Conservation (phyloP, 2,113 vertebrate genomes). For the Lichenostomus cassidix region DNA sequence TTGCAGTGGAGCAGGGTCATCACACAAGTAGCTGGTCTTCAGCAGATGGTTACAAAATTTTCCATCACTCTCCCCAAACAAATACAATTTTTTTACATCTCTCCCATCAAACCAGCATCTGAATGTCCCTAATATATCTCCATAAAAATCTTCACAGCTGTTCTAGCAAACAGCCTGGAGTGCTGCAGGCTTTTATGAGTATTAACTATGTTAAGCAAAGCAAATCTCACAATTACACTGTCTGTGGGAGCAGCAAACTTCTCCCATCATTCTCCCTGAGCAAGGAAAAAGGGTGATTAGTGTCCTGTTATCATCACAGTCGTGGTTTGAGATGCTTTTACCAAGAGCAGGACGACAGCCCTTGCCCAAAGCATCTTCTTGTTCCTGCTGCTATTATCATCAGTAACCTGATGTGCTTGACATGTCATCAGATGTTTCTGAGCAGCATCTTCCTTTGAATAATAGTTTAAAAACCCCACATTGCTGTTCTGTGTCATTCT, state of each 20-base stretch:
- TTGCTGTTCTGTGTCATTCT: background rate
- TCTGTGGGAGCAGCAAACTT: slow-evolving; percentile 27
- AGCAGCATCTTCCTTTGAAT: background rate
- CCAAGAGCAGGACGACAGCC: background rate
- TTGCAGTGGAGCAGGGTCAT: background rate
- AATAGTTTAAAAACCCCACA: background rate
- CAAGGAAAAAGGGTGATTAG: background rate
- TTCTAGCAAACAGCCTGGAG: slow-evolving; percentile 28
- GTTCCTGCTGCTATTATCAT: background rate
- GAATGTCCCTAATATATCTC: background rate
- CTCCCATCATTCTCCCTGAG: slow-evolving; percentile 14
- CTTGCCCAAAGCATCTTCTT: slow-evolving; percentile 19
- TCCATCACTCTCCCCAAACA: background rate
- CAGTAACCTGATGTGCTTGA: background rate
- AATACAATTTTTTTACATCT: background rate
- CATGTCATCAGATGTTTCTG: background rate
- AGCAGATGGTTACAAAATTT: background rate
- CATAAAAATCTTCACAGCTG: slow-evolving; percentile 36
- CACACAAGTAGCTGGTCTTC: background rate
- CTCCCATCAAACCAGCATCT: background rate
- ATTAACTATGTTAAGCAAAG: slow-evolving; percentile 51
- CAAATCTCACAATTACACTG: slow-evolving; percentile 12
- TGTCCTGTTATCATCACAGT: background rate
- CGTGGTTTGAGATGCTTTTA: background rate
- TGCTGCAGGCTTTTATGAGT: slow-evolving; percentile 8